These are phyloP conservation scores for Chaetoderma sp. DNA, from an alignment of 2,888 invertebrate species.

Conservation along the genomic window DNA sequence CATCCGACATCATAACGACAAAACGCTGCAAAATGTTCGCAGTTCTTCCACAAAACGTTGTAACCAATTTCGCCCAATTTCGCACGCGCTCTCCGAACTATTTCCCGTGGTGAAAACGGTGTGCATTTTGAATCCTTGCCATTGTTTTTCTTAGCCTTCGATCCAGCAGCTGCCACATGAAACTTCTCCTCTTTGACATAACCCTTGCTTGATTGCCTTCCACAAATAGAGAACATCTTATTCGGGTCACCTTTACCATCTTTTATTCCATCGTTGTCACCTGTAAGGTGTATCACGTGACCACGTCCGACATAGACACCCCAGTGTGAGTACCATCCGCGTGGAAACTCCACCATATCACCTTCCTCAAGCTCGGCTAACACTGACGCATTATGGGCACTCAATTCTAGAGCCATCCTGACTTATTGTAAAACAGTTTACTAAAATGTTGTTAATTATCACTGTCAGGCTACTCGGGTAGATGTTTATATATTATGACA, in stretches of 20 bases:
- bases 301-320: conserved; percentile 47
- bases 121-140: conserved; percentile 37
- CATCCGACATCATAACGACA: conserved; percentile 61
- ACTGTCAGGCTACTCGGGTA: no score
- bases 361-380: conserved; percentile 36
- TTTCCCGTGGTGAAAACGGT: no score
- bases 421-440: no score
- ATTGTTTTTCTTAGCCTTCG: conserved; percentile 44
- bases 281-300: conserved; percentile 40
- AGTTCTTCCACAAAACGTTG: conserved; percentile 64
- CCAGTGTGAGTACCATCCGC: conserved; percentile 51
- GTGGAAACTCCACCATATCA: conserved; percentile 46
- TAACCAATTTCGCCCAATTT: conserved; percentile 63
- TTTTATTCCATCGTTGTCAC: conserved; percentile 44
- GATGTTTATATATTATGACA: no score
- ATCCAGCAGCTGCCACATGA: conserved; percentile 32
- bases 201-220: conserved; percentile 42
- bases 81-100: conserved; percentile 55
- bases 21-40: conserved; percentile 68
- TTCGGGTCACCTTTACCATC: conserved; percentile 33
- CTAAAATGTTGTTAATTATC: no score
- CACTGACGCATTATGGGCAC: conserved; percentile 38
- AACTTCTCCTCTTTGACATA: conserved; percentile 39
- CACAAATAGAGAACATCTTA: conserved; percentile 40
- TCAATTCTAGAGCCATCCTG: no score